Conservation (phyloP, 1,140 invertebrate species). For the Sitophilus oryzae region DNA sequence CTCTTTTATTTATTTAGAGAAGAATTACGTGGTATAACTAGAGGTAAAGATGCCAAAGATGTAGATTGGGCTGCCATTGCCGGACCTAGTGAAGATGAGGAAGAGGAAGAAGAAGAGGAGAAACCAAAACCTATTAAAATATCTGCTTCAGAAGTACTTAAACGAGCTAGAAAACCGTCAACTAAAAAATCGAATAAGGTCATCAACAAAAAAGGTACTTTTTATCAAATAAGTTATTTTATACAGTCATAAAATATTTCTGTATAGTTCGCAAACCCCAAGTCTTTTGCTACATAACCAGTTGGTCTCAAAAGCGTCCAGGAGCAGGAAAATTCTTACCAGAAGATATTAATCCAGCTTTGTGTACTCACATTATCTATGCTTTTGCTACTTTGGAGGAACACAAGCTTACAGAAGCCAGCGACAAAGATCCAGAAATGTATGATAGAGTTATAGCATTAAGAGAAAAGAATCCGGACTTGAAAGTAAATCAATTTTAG, state of each 20-base stretch:
- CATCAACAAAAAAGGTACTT: conserved; percentile 24
- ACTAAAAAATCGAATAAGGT: conserved; percentile 32
- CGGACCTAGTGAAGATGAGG: conserved; percentile 49
- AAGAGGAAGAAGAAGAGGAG: conserved; percentile 59
- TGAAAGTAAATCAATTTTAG: conserved; percentile 58
- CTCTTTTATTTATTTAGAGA: conserved; percentile 52
- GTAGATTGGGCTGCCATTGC: conserved; percentile 78
- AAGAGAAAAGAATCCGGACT: conserved; percentile 81
- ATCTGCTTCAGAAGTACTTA: conserved; percentile 65
- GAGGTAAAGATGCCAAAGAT: conserved; percentile 74
- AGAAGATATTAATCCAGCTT: conserved; percentile 76
- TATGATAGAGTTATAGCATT: conserved; percentile 77
- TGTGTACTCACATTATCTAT: conserved; percentile 91
- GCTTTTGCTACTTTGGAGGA: conserved; percentile 87
- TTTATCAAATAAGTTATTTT: neutral
- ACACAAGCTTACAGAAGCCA: conserved; percentile 67
- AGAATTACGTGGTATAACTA: conserved; percentile 74
- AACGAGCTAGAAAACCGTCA: conserved; percentile 56
- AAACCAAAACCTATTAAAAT: conserved; percentile 78
- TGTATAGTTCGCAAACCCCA: conserved; percentile 68
- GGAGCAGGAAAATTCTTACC: conserved; percentile 80
- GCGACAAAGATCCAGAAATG: conserved; percentile 74
- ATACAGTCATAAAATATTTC: conserved; percentile 3
- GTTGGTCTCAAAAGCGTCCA: conserved; percentile 86
- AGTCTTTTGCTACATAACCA: conserved; percentile 90